phyloP scores from a whole-genome alignment of 2,113 vertebrate genomes.

The Lophius piscatorius region DNA sequence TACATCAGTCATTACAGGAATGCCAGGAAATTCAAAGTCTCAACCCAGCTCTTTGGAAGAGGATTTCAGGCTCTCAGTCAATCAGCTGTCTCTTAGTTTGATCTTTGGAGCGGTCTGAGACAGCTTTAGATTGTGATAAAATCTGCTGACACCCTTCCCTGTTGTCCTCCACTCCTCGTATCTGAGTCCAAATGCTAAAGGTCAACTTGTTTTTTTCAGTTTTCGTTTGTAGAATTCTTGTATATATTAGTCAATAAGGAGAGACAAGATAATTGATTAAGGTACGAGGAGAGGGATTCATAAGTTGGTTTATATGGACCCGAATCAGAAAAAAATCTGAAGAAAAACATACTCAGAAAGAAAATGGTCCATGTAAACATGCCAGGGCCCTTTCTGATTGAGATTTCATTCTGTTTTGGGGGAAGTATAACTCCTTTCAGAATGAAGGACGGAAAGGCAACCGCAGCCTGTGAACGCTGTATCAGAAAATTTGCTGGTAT shows the following conservation, averaged over 20 bases:
- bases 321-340: no score
- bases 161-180: slow-evolving; percentile 31
- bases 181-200: slow-evolving; percentile 39
- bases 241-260: not conserved
- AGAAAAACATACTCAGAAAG: no score
- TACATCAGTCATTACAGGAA: slow-evolving; percentile 51
- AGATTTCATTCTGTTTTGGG: no score
- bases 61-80: slow-evolving; percentile 33
- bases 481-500: no score
- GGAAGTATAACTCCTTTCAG: no score
- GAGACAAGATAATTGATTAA: no score
- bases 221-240: slow-evolving; percentile 31
- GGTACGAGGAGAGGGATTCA: no score
- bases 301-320: no score
- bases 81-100: slow-evolving; percentile 38
- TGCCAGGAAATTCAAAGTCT: slow-evolving; percentile 49
- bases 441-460: no score
- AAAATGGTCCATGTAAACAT: no score
- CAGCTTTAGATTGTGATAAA: slow-evolving; percentile 41
- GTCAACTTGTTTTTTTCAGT: slow-evolving; percentile 37
- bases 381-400: no score
- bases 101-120: slow-evolving; percentile 37
- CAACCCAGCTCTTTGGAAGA: slow-evolving; percentile 15
- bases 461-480: no score
- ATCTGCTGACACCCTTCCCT: slow-evolving; percentile 48